phyloP scores from a whole-genome alignment of 2,113 vertebrate genomes.

The Coracopsis vasa region DNA sequence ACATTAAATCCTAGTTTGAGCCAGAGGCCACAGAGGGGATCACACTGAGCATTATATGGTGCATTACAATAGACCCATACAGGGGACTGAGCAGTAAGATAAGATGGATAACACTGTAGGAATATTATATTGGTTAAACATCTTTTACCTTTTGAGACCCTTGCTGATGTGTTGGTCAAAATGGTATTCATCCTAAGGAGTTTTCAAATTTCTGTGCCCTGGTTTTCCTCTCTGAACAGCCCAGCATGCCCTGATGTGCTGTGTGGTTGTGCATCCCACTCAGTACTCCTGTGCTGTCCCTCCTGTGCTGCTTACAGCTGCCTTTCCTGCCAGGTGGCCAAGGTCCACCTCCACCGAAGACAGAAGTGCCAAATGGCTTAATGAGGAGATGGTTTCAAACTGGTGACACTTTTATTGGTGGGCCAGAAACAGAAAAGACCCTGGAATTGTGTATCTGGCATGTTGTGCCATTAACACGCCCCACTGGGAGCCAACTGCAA shows the following conservation, averaged over 20 bases:
- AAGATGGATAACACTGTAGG: background rate
- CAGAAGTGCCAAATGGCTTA: conserved; percentile 6
- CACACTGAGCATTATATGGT: background rate
- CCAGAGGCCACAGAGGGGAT: background rate
- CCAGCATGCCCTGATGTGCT: background rate
- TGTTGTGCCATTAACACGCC: background rate
- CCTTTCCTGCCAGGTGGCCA: background rate
- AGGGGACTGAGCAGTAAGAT: background rate
- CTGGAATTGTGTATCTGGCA: background rate
- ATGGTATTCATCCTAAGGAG: background rate
- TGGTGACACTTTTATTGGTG: background rate
- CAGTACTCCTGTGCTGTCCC: background rate
- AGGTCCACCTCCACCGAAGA: background rate
- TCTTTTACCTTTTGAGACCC: background rate
- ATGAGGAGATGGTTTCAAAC: background rate
- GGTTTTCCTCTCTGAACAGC: background rate
- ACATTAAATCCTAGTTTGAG: background rate
- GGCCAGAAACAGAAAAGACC: background rate
- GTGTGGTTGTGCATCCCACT: background rate
- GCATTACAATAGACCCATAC: background rate
- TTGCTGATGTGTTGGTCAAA: background rate
- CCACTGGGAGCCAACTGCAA: background rate
- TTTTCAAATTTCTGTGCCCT: background rate
- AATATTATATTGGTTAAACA: background rate
- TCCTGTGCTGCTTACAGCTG: background rate